These are phyloP conservation scores for Macrobrachium nipponense DNA, from an alignment of 1,140 invertebrate species.

Conservation along the genomic window DNA sequence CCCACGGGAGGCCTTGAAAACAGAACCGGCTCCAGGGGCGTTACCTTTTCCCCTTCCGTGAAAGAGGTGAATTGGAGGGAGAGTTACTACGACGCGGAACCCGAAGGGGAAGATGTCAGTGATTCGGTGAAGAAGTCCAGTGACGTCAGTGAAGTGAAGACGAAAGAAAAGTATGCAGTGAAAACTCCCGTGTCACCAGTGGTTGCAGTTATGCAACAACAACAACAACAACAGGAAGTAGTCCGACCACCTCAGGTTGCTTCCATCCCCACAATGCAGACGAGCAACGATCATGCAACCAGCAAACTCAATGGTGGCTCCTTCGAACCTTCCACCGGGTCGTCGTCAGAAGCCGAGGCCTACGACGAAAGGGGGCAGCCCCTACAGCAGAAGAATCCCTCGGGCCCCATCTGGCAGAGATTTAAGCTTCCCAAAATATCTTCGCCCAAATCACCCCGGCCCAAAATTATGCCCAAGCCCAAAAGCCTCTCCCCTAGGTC, in stretches of 20 bases:
- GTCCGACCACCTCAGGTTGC: background rate
- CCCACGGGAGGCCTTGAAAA: slow-evolving; percentile 39
- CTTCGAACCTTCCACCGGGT: background rate
- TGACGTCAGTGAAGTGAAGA: slow-evolving; percentile 30
- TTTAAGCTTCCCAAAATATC: slow-evolving; percentile 50
- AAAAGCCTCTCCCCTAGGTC: slow-evolving; percentile 40
- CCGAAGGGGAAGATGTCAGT: slow-evolving; percentile 16
- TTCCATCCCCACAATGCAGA: background rate
- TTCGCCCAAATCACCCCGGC: slow-evolving; percentile 40
- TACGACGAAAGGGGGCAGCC: slow-evolving; percentile 23
- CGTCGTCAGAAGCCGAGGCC: slow-evolving; percentile 30
- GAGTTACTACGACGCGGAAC: slow-evolving; percentile 52
- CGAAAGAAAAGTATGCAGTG: no score
- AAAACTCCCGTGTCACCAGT: no score
- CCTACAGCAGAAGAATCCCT: background rate
- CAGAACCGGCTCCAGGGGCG: slow-evolving; percentile 37
- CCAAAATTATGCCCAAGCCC: slow-evolving; percentile 48
- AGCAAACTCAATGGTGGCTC: slow-evolving; percentile 21
- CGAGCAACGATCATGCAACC: background rate
- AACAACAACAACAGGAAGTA: background rate
- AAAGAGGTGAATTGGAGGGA: slow-evolving; percentile 58
- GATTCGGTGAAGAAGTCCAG: no score
- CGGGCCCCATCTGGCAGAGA: slow-evolving; percentile 43
- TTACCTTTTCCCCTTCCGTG: slow-evolving; percentile 57
- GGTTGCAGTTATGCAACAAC: no score